phyloP scores from a whole-genome alignment of 2,797 vertebrate genomes.

The Threskiornis aethiopicus region DNA sequence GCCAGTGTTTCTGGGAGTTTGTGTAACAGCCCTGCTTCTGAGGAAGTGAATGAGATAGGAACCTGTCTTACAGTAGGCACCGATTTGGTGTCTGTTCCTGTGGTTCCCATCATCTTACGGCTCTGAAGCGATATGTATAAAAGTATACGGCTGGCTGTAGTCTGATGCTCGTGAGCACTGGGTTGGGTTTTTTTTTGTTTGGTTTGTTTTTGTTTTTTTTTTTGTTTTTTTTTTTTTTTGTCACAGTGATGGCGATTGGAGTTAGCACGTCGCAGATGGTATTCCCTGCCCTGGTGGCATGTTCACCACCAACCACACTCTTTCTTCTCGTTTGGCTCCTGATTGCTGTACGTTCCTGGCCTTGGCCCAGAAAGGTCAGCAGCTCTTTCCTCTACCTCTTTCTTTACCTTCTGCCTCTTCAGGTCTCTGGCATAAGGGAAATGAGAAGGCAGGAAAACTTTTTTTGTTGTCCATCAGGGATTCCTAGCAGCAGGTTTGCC shows the following conservation, averaged over 20 bases:
- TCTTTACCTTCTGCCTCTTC: background rate
- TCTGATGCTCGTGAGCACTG: fast-evolving
- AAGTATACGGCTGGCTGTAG: background rate
- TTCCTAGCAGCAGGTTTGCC: background rate
- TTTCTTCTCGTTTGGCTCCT: background rate
- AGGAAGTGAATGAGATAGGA: background rate
- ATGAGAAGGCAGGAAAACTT: background rate
- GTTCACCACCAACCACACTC: fast-evolving
- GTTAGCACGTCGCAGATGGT: background rate
- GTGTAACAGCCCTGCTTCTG: background rate
- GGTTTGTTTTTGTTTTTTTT: too few species aligned
- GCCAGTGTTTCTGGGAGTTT: background rate
- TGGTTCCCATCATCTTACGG: background rate
- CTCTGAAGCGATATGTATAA: fast-evolving
- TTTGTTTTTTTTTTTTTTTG: background rate
- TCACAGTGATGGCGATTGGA: fast-evolving
- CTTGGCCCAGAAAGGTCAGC: background rate
- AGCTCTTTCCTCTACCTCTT: background rate
- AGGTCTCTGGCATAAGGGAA: background rate
- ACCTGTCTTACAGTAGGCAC: background rate
- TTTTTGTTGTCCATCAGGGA: background rate
- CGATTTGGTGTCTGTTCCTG: fast-evolving
- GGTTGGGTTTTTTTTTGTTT: too few species aligned
- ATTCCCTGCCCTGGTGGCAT: background rate
- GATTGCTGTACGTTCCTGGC: fast-evolving